Evolutionary conservation across 2,113 vertebrate genomes (phyloP), one percentile per base, ranked within the genome.

Genomic region (Dromas ardeola): DNA sequence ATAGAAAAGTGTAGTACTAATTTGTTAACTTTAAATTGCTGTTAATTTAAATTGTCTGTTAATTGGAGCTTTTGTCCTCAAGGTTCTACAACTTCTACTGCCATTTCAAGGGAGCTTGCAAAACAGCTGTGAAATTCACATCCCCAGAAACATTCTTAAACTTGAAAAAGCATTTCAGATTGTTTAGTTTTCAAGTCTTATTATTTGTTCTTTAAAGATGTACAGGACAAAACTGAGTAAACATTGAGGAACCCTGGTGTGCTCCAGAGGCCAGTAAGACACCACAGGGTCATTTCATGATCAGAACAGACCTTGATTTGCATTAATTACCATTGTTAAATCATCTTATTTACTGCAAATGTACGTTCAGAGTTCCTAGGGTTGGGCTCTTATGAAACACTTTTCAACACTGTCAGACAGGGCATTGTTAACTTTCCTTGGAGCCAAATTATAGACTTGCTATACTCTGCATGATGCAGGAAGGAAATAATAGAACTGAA

Each of bases 251-350:
- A 13, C 81, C 47, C 84, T 76, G 49, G 9, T 80, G 94, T 59
- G 87, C 19, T 94, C 26, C 67, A 69, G 53, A 89, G 58, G 58
- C 81, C 30, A 34, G 22, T 55, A 42, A 83, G 49, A 76, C 87
- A 86, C 53, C 43, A 77, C n/a, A 89, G 84, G 53, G 15, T 43
- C 15, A 11, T 62, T 84, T 89, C 22, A 20, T 45, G 42, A 43
- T 82, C 36, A 62, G 47, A 82, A 20, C 13, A 89, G 72, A 80
- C 34, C 67, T 81, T 9, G 27, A 49, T 77, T 86, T 83, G 77
- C 84, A 89, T 94, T 86, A 30, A 94, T 94, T 76, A 86, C 30
- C 15, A 6, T 59, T 73, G 77, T 94, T 83, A 91, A 76, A 77
- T 88, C 38, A 27, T 76, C 62, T 76, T 52, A 36, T 77, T 94